These are phyloP conservation scores for Odontesthes bonariensis DNA, from an alignment of 2,113 vertebrate species.

Conservation along the genomic window DNA sequence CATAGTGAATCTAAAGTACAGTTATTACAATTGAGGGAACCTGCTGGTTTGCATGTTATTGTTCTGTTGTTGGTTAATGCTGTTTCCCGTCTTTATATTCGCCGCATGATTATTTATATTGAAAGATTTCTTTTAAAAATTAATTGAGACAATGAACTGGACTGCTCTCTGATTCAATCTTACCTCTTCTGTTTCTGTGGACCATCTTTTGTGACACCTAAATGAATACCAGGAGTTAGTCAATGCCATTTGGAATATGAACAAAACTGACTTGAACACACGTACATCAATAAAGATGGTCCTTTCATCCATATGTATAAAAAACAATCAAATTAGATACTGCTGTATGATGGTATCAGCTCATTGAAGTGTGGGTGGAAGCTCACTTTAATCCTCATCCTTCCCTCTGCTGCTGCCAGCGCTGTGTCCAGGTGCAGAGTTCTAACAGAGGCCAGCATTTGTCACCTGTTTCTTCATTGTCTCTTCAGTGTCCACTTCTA, in stretches of 20 bases:
- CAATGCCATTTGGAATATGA: neutral
- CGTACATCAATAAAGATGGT: too few species aligned
- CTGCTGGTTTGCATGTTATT: slow-evolving; percentile 29
- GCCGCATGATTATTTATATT: slow-evolving; percentile 48
- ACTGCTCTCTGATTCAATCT: slow-evolving; percentile 3
- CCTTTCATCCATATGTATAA: neutral
- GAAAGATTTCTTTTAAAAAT: slow-evolving; percentile 35
- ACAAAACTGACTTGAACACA: neutral
- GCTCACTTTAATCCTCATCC: slow-evolving; percentile 37
- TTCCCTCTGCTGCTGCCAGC: slow-evolving; percentile 16
- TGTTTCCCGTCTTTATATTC: slow-evolving; percentile 43
- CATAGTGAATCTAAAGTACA: slow-evolving; percentile 30
- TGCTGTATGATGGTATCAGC: slow-evolving; percentile 12
- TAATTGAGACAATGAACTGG: neutral
- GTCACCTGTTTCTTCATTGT: slow-evolving; percentile 17
- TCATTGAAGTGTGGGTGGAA: slow-evolving; percentile 13
- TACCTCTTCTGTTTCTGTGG: slow-evolving; percentile 31
- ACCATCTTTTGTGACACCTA: slow-evolving; percentile 33
- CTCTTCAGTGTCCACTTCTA: neutral
- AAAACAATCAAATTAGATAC: neutral
- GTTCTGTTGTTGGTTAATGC: slow-evolving; percentile 40
- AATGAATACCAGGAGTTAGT: slow-evolving; percentile 16
- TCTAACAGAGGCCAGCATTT: slow-evolving; percentile 32
- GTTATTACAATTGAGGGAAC: slow-evolving; percentile 29
- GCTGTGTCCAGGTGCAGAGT: slow-evolving; percentile 20